Percentiles rank a stretch among this genome's conserved stretches.
phyloP scores from a whole-genome alignment of 1,140 invertebrate genomes.

The Choristoneura fumiferana region DNA sequence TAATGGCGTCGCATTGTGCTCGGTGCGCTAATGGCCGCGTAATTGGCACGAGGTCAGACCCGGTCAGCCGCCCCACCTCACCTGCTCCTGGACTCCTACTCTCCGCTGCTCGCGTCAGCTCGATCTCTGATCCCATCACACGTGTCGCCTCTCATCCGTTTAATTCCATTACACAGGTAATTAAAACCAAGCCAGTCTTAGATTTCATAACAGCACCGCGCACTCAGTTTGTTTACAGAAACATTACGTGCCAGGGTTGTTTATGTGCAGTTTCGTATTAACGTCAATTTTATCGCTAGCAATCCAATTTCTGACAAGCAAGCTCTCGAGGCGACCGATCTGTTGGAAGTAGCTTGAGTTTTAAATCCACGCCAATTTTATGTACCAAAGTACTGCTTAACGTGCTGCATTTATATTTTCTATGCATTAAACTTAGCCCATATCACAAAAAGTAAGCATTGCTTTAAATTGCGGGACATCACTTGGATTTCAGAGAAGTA shows the following conservation, averaged over 20 bases:
- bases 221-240: constrained; percentile 21
- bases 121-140: constrained; percentile 36
- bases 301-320: constrained; percentile 11
- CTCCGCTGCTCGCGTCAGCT: constrained; percentile 33
- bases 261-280: neutral
- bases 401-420: too few species aligned
- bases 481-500: too few species aligned
- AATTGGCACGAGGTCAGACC: constrained; percentile 67
- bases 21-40: constrained; percentile 58
- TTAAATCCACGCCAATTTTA: too few species aligned
- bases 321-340: neutral
- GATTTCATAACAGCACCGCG: constrained; percentile 28
- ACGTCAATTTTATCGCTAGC: neutral
- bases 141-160: constrained; percentile 33
- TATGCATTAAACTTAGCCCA: too few species aligned
- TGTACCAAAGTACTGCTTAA: too few species aligned
- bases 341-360: neutral
- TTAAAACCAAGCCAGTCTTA: constrained; percentile 44
- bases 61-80: constrained; percentile 50
- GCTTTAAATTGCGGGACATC: too few species aligned
- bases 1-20: constrained; percentile 62
- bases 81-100: constrained; percentile 28
- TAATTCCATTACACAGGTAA: constrained; percentile 56
- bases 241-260: constrained; percentile 1
- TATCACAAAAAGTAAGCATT: too few species aligned